These are phyloP conservation scores for Homalodisca vitripennis DNA, from an alignment of 1,140 invertebrate species.

Conservation along the genomic window DNA sequence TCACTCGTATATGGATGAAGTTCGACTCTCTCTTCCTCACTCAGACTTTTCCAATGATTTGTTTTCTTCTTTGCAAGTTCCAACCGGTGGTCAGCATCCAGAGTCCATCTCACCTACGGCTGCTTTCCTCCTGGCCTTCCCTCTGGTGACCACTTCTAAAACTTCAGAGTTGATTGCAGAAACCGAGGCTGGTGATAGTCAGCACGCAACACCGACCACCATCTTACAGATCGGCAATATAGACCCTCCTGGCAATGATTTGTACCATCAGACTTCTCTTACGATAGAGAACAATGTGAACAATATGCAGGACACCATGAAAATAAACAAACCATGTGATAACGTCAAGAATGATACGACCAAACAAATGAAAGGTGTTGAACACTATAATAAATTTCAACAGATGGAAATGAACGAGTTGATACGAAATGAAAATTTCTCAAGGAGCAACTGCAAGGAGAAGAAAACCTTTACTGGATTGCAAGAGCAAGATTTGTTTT, in stretches of 20 bases:
- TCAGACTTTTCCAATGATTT: slow-evolving; percentile 71
- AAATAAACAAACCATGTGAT: slow-evolving; percentile 40
- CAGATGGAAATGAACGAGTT: background rate
- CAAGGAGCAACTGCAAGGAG: slow-evolving; percentile 32
- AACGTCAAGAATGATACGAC: slow-evolving; percentile 43
- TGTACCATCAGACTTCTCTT: slow-evolving; percentile 42
- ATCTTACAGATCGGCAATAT: slow-evolving; percentile 61
- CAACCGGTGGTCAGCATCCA: slow-evolving; percentile 59
- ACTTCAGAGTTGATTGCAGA: slow-evolving; percentile 58
- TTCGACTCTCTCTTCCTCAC: slow-evolving; percentile 56
- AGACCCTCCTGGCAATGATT: slow-evolving; percentile 51
- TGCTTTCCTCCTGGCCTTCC: slow-evolving; percentile 73
- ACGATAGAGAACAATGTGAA: slow-evolving; percentile 40
- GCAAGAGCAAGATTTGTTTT: slow-evolving; percentile 39
- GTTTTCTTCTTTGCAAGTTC: slow-evolving; percentile 64
- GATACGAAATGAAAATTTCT: slow-evolving; percentile 33
- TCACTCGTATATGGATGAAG: slow-evolving; percentile 52
- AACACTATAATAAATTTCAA: slow-evolving; percentile 6
- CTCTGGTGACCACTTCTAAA: slow-evolving; percentile 61
- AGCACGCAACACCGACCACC: slow-evolving; percentile 56
- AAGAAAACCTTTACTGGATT: slow-evolving; percentile 40
- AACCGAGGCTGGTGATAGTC: slow-evolving; percentile 53
- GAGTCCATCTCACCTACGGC: slow-evolving; percentile 74
- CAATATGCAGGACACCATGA: no score
- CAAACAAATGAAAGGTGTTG: slow-evolving; percentile 33